Base-by-base conservation (phyloP, 2,888 invertebrate species). In the Pterostichus niger region DNA sequence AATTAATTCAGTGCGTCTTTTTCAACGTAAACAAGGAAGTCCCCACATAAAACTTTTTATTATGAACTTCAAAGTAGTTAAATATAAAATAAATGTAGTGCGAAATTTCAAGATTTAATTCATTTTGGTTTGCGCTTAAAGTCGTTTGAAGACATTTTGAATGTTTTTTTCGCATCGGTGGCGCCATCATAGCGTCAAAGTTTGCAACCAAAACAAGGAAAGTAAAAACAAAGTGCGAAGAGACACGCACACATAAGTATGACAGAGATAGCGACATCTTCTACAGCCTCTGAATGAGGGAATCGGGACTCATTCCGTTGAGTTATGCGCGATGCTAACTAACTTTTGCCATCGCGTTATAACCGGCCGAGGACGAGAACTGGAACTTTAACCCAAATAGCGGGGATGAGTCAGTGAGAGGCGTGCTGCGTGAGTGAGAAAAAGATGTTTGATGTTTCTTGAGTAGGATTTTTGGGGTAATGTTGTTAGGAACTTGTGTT, bases 281-380 rank as follows among this genome's bases (percentile, higher is more conserved):
- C 24, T 68, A 68, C 49, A 52, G 49, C 15, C 44, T 46, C 46
- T 24, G 80, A 80, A 80, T 68, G 68, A 64, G 68, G 49, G 80
- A 64, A 49, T 80, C 80, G 80, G 80, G 80, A 80, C 64, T 80
- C 61, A 80, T 80, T 80, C 13, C 49, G 80, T 15, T 80, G 80
- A 80, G 80, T 80, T 80, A 80, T 80, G 80, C 68, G 49, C 80
- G 31, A 80, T 68, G 80, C 80, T 68, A 80, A 80, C 80, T 80
- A 80, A 80, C 80, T 80, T 80, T 80, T 49, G 64, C 59, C 44
- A 71, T 64, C 64, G 64, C 64, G 44, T 33, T 75, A 75, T 75
- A 75, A 75, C 75, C 33, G 75, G 13, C 40, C 49, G 49, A 44
- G 7, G 68, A 44, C 68, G 44, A 17, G 68, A 17, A 52, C 31